phyloP scores from a whole-genome alignment of 2,888 invertebrate species.

The Thecocarcelia acutangulata region DNA sequence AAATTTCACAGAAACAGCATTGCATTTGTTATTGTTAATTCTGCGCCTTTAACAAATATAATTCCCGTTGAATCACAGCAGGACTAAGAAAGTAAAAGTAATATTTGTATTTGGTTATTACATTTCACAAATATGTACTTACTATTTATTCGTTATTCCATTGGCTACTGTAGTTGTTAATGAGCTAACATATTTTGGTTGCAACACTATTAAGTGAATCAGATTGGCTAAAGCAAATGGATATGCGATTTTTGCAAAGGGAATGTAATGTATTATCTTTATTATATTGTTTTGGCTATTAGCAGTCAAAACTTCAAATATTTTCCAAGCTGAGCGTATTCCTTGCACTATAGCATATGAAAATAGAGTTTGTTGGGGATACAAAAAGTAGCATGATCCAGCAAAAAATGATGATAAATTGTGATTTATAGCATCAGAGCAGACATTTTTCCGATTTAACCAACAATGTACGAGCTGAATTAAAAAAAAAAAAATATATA shows the following conservation, averaged over 20 bases:
- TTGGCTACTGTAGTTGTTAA: constrained; percentile 58
- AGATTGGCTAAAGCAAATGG: constrained; percentile 70
- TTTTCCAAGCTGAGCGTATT: constrained; percentile 71
- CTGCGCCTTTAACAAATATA: constrained; percentile 6
- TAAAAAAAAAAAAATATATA: not conserved
- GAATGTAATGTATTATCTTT: constrained; percentile 66
- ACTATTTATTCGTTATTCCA: constrained; percentile 67
- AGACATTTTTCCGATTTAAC: constrained; percentile 63
- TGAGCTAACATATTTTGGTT: constrained; percentile 50
- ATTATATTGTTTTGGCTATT: constrained; percentile 20
- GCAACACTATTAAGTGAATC: constrained; percentile 65
- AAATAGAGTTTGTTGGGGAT: constrained; percentile 73
- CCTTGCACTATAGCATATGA: constrained; percentile 73
- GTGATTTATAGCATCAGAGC: constrained; percentile 68
- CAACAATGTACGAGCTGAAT: constrained; percentile 73
- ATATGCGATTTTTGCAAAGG: constrained; percentile 70
- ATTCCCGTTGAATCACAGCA: not conserved
- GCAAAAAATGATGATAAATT: constrained; percentile 74
- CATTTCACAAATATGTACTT: constrained; percentile 45
- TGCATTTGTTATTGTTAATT: not conserved
- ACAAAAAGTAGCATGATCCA: constrained; percentile 73
- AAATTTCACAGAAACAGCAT: too few species aligned
- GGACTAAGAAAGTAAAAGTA: constrained; percentile 19
- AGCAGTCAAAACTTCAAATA: constrained; percentile 33
- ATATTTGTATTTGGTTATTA: not conserved